phyloP scores from a whole-genome alignment of 2,113 vertebrate species.

The Dissostichus mawsoni region DNA sequence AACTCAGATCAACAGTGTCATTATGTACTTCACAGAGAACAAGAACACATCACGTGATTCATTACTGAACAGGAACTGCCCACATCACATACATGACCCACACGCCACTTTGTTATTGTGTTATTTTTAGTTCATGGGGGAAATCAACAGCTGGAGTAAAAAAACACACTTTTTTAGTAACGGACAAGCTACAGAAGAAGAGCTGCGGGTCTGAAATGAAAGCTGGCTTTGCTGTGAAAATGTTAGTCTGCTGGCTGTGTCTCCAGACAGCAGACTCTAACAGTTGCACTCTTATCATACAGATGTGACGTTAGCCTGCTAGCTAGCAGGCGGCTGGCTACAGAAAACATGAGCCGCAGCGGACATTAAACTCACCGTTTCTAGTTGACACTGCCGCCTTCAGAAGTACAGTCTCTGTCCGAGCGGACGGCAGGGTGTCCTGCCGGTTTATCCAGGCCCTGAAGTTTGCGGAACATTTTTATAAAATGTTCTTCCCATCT shows the following conservation, averaged over 20 bases:
- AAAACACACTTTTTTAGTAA: background rate
- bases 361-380: constrained; percentile 52
- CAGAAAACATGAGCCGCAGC: background rate
- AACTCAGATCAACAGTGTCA: background rate
- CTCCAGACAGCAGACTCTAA: background rate
- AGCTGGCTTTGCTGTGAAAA: accelerated
- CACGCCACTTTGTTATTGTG: constrained; percentile 8
- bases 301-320: constrained; percentile 71
- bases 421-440: constrained; percentile 36
- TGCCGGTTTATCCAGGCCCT: constrained; percentile 20
- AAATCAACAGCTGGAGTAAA: constrained; percentile 48
- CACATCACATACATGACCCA: background rate
- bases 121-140: background rate
- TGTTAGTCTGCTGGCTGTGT: accelerated
- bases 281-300: constrained; percentile 12
- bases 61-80: background rate
- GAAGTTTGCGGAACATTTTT: constrained; percentile 56
- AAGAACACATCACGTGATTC: background rate
- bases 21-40: background rate
- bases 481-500: constrained; percentile 20
- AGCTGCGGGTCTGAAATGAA: background rate
- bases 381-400: constrained; percentile 42
- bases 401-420: background rate
- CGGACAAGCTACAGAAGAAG: background rate
- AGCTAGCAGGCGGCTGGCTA: constrained; percentile 43